Conservation (phyloP, 2,888 invertebrate species). For the Nemurella pictetii region DNA sequence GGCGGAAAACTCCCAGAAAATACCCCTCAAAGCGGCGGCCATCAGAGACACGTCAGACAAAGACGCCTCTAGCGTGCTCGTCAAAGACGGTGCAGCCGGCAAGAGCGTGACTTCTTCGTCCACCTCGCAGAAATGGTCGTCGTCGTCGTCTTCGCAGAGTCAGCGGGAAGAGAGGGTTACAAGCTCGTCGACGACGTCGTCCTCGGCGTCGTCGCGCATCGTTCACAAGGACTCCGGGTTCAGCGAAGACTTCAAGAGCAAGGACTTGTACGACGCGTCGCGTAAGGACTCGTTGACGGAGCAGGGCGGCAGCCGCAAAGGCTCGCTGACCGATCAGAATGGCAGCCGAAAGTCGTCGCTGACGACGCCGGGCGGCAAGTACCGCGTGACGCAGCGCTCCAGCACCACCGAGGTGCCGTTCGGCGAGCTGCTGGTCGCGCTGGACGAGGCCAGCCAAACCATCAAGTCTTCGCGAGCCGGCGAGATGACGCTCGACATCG, state of each 20-base stretch:
- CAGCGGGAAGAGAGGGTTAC: neutral
- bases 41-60: conserved; percentile 30
- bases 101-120: conserved; percentile 13
- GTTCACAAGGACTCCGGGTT: conserved; percentile 23
- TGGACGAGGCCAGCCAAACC: neutral
- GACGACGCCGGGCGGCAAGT: conserved; percentile 12
- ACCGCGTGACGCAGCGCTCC: conserved; percentile 24
- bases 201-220: neutral
- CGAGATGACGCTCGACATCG: conserved; percentile 3
- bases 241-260: conserved; percentile 18
- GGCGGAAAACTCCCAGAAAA: conserved; percentile 35
- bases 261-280: neutral
- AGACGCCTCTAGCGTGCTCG: conserved; percentile 48
- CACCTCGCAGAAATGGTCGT: conserved; percentile 21
- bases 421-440: conserved; percentile 7
- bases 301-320: neutral
- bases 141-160: conserved; percentile 16
- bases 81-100: conserved; percentile 48
- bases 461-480: conserved; percentile 9
- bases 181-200: neutral
- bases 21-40: conserved; percentile 31
- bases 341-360: conserved; percentile 13
- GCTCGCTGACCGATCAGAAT: neutral
- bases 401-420: conserved; percentile 26
- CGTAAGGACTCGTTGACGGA: neutral